A percentile compares a stretch with the other conserved stretches of the same genome.
These are phyloP conservation scores for Morpho deidamia DNA, from an alignment of 2,888 invertebrate genomes.

Conservation along the genomic window DNA sequence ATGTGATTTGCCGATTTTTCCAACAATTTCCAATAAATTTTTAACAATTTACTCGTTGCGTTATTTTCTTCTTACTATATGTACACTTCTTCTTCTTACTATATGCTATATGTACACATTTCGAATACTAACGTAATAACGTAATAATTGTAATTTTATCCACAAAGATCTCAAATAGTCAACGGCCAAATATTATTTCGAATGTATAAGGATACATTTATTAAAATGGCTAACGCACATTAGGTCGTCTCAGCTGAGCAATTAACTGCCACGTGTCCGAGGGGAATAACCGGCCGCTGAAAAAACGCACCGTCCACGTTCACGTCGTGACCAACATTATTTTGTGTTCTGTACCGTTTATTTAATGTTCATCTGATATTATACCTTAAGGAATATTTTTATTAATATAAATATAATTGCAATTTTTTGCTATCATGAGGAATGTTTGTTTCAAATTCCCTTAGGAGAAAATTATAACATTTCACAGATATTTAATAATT, in stretches of 20 bases:
- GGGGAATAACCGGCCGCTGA: constrained; percentile 58
- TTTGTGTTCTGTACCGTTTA: constrained; percentile 16
- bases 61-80: too few species aligned
- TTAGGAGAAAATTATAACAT: too few species aligned
- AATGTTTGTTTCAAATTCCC: too few species aligned
- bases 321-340: constrained; percentile 30
- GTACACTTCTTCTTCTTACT: too few species aligned
- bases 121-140: too few species aligned
- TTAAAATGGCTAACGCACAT: constrained; percentile 56
- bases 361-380: neutral
- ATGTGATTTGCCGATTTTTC: neutral
- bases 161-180: neutral
- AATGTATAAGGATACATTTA: constrained; percentile 1
- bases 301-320: constrained; percentile 35
- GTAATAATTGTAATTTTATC: neutral
- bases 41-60: too few species aligned
- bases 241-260: constrained; percentile 71
- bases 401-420: neutral
- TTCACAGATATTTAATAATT: too few species aligned
- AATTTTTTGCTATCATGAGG: too few species aligned
- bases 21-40: neutral
- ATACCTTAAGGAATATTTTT: neutral
- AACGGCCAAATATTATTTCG: neutral
- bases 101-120: too few species aligned
- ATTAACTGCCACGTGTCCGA: constrained; percentile 70